Base-by-base conservation (phyloP, 2,888 invertebrate genomes). In the Eurytoma adleriae region DNA sequence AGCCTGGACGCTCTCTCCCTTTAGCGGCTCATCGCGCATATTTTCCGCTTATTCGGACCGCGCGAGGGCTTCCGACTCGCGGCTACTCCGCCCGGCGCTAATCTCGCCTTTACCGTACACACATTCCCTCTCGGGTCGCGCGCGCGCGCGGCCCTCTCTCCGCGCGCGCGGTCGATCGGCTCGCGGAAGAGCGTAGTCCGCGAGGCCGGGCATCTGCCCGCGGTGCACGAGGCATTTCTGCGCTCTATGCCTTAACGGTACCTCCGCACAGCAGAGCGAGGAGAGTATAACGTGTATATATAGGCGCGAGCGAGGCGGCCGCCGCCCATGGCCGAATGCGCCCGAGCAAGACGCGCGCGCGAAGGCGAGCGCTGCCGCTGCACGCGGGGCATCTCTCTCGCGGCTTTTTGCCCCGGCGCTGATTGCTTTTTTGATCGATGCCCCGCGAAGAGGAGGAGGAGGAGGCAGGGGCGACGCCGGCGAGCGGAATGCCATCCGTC, bases 231-330 rank as follows among this genome's bases (percentile, higher is more conserved):
- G 20, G 66, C 48, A 66, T 67, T 67, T 67, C 67, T 30, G 75
- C 50, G n/a, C n/a, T 71, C 61, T 77, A 52, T 67, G 40, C 67
- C 14, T 20, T 79, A 79, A 79, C 79, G 79, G 79, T 79, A 40
- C 40, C 3, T 40, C 5, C 40, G 40, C 40, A n/a, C n/a, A n/a
- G 40, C 40, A 7, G 40, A 40, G 40, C 40, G 40, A 40, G 40
- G n/a, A 40, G 40, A 7, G 7, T 40, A 40, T 40, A 7, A 7
- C 40, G 40, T 40, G 4, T 4, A 3, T 30, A 40, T 40, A 40
- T 40, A 40, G 4, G 7, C 40, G 40, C 40, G 40, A n/a, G n/a
- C n/a, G n/a, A n/a, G n/a, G n/a, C 40, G 40, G 40, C 40, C 40
- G 40, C 40, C 40, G 40, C 40, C 40, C 40, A 40, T 40, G 3